phyloP scores from a whole-genome alignment of 2,888 invertebrate genomes.

The Diploptera punctata region DNA sequence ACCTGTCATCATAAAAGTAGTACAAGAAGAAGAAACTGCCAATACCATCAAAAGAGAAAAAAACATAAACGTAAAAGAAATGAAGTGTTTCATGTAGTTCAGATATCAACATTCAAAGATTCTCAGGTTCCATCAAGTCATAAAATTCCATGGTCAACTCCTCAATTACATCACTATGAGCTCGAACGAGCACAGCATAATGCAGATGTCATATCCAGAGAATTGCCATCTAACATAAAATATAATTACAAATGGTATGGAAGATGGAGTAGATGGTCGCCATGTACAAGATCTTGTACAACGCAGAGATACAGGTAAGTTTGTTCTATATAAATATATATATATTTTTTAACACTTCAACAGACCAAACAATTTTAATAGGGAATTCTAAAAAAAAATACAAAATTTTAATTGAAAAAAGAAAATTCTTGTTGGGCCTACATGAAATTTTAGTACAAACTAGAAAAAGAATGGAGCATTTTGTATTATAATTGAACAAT shows the following conservation, averaged over 20 bases:
- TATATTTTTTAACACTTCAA: no score
- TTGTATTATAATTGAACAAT: no score
- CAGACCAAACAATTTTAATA: no score
- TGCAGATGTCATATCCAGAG: neutral
- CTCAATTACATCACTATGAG: neutral
- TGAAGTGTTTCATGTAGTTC: neutral
- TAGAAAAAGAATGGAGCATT: no score
- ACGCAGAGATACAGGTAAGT: constrained; percentile 76
- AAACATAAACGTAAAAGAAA: constrained; percentile 2
- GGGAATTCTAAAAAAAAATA: no score
- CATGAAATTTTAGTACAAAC: no score
- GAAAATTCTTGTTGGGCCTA: no score
- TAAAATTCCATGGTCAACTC: no score
- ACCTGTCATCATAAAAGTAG: neutral
- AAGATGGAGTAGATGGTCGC: constrained; percentile 85
- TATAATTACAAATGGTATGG: constrained; percentile 57
- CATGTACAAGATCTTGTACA: constrained; percentile 79
- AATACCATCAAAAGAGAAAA: constrained; percentile 1
- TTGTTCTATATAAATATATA: no score
- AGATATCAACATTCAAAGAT: neutral
- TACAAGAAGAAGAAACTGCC: neutral
- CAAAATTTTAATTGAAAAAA: no score
- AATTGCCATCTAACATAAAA: neutral
- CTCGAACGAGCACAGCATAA: neutral
- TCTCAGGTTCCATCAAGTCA: neutral